Conservation (phyloP, 2,113 vertebrate genomes). For the Periophthalmodon schlosseri region DNA sequence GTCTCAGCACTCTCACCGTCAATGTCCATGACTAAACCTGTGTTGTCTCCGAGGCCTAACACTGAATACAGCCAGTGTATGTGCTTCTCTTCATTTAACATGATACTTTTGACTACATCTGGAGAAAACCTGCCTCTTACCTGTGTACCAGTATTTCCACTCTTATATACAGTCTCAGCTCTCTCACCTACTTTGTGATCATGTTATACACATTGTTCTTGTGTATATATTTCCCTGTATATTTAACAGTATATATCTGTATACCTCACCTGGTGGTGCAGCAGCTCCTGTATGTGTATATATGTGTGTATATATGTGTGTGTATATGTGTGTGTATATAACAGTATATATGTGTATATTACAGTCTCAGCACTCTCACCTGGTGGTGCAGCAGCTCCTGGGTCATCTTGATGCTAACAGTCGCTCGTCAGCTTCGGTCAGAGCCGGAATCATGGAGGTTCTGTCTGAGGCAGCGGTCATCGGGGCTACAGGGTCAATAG, state of each 20-base stretch:
- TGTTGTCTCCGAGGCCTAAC: too few species aligned
- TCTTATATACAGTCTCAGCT: too few species aligned
- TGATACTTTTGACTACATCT: too few species aligned
- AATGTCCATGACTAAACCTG: too few species aligned
- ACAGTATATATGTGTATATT: background rate
- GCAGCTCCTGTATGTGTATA: background rate
- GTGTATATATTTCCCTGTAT: background rate
- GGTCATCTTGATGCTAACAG: conserved; percentile 90
- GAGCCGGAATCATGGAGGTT: conserved; percentile 89
- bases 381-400: conserved; percentile 92
- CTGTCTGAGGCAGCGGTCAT: conserved; percentile 87
- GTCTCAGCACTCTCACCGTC: too few species aligned
- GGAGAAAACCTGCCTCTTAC: too few species aligned
- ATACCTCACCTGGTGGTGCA: background rate
- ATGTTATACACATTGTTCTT: background rate
- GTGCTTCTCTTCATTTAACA: too few species aligned
- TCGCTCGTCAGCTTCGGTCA: conserved; percentile 81
- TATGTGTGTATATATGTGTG: background rate
- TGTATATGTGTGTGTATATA: background rate
- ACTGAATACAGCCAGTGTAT: too few species aligned
- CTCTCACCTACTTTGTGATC: too few species aligned
- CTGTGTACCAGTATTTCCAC: too few species aligned
- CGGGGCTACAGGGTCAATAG: conserved; percentile 86
- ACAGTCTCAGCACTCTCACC: conserved; percentile 90
- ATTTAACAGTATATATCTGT: background rate